phyloP scores from a whole-genome alignment of 2,797 vertebrate species.

The Tauraco hartlaubi region DNA sequence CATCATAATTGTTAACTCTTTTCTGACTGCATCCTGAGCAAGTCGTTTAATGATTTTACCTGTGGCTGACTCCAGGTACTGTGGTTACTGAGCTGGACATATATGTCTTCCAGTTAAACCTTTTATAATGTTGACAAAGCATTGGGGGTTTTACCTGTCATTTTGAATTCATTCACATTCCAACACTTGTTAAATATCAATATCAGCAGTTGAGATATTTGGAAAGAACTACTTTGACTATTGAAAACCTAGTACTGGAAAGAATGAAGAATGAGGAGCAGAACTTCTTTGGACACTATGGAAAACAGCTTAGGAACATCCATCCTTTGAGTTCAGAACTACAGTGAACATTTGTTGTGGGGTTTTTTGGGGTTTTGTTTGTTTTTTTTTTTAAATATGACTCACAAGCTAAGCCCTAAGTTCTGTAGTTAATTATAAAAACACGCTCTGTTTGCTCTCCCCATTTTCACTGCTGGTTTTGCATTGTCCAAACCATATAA shows the following conservation, averaged over 20 bases:
- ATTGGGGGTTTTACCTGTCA: background rate
- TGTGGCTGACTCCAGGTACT: background rate
- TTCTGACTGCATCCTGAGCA: background rate
- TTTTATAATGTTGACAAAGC: background rate
- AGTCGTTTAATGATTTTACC: background rate
- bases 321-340: background rate
- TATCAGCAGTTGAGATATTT: background rate
- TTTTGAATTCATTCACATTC: background rate
- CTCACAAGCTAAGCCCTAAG: background rate
- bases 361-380: background rate
- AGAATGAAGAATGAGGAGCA: background rate
- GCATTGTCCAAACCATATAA: constrained; percentile 63
- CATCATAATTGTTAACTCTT: background rate
- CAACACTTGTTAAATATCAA: background rate
- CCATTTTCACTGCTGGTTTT: constrained; percentile 54
- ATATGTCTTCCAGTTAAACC: background rate
- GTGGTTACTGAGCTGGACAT: background rate
- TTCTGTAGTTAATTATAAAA: constrained; percentile 75
- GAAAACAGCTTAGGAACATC: background rate
- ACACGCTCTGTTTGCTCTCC: constrained; percentile 42
- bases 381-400: background rate
- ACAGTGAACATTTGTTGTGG: background rate
- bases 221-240: background rate
- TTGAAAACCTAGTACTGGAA: background rate
- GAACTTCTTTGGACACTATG: background rate